Conservation (phyloP, 2,797 vertebrate genomes). For the Melanotaenia trifasciata region DNA sequence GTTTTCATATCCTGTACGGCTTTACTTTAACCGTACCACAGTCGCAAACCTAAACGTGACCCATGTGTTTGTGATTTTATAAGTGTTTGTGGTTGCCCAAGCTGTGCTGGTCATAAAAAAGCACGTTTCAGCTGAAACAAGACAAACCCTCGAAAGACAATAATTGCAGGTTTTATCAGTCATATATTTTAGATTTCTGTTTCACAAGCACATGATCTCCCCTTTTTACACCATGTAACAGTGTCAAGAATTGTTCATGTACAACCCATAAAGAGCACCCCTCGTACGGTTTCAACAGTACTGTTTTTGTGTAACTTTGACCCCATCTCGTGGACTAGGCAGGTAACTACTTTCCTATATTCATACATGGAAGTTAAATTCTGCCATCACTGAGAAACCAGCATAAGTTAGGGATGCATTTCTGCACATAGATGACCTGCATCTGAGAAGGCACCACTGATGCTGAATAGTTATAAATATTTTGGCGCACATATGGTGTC, state of each 20-base stretch:
- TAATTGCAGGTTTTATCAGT: background rate
- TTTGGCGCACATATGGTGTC: background rate
- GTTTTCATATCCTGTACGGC: conserved; percentile 46
- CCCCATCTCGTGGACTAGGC: conserved; percentile 71
- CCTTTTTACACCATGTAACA: background rate
- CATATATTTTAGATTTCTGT: background rate
- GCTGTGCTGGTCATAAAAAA: background rate
- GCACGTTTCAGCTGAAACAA: background rate
- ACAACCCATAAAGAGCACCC: background rate
- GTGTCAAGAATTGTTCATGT: too few species aligned
- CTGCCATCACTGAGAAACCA: background rate
- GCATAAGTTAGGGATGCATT: background rate
- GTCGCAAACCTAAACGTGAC: background rate
- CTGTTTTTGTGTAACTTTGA: conserved; percentile 27
- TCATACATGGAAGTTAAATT: too few species aligned
- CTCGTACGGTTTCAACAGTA: rapidly evolving
- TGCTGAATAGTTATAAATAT: background rate
- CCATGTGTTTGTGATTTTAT: background rate
- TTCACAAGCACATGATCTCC: conserved; percentile 26
- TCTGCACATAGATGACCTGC: too few species aligned
- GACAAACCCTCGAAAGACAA: background rate
- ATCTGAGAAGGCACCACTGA: background rate
- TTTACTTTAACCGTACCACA: background rate
- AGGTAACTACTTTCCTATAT: background rate
- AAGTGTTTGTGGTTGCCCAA: background rate